These are phyloP conservation scores for Lethocerus indicus DNA, from an alignment of 1,140 invertebrate genomes.

Conservation along the genomic window DNA sequence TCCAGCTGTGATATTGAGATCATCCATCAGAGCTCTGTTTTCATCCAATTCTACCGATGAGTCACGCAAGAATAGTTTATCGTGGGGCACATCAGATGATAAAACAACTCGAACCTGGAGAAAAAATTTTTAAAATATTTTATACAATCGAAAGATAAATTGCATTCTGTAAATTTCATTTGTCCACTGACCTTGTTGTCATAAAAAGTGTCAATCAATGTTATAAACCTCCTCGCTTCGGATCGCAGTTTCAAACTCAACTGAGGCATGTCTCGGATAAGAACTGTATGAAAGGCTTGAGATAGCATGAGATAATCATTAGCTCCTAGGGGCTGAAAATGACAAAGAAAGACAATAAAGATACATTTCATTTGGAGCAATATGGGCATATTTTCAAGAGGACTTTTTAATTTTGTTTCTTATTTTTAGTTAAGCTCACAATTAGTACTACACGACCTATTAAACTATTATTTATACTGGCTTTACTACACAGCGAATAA, in stretches of 20 bases:
- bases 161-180: not conserved
- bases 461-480: too few relatives aligned
- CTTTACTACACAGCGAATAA: too few relatives aligned
- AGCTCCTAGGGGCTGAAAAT: slow-evolving; percentile 66
- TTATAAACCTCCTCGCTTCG: slow-evolving; percentile 86
- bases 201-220: slow-evolving; percentile 92
- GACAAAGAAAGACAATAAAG: slow-evolving; percentile 9
- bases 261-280: slow-evolving; percentile 78
- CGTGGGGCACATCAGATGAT: slow-evolving; percentile 55
- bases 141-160: slow-evolving; percentile 1
- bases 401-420: too few relatives aligned
- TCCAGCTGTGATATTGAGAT: slow-evolving; percentile 55
- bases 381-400: not conserved
- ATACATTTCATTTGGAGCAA: not conserved
- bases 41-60: slow-evolving; percentile 32
- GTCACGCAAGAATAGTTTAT: slow-evolving; percentile 52
- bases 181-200: slow-evolving; percentile 59
- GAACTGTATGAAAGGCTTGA: slow-evolving; percentile 86
- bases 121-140: slow-evolving; percentile 1
- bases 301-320: slow-evolving; percentile 85
- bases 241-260: slow-evolving; percentile 60
- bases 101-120: slow-evolving; percentile 54
- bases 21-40: slow-evolving; percentile 81
- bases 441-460: too few relatives aligned
- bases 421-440: too few relatives aligned